Base-by-base conservation (phyloP, 1,140 invertebrate species). In the Melitaea cinxia region DNA sequence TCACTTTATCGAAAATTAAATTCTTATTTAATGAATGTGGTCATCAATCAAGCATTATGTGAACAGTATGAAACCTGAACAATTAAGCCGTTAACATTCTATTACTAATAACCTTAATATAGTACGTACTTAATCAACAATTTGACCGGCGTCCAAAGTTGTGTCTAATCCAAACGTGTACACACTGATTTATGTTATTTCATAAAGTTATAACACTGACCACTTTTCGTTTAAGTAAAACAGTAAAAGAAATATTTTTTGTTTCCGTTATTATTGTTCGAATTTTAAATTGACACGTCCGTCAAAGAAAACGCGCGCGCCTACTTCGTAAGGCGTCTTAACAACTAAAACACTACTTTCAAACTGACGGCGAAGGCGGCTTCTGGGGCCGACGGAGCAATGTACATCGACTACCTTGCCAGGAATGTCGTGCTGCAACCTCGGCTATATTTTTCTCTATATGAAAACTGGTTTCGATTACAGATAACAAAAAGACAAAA, bases 361-460 rank as follows among this genome's bases (percentile, higher is more conserved):
- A 78, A 89, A 89, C 87, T 89, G 82, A 79, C 60, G 45, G 23
- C 54, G 19, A 35, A 26, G 55, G 37, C 55, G 53, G 47, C 59
- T 55, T 62, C 47, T 68, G 50, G 65, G 57, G 56, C 52, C 66
- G 60, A 37, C 73, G 73, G 73, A 71, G 73, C 73, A 75, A 75
- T 61, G 75, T 70, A 72, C 70, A 70, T 69, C 68, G 66, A 66
- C 73, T 82, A 72, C 75, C 75, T 85, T 78, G 76, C 68, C 62
- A 82, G 82, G 86, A 89, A 89, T 89, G 86, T 76, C 70, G 86
- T 49, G 60, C 67, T 75, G 67, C 86, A 82, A 86, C 75, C 75
- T 85, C 74, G 68, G 65, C 70, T 75, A 73, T 80, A 78, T 80
- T 84, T 82, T 81, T 80, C 72, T 79, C 68, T 65, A 65, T 54